Base-by-base conservation (phyloP, 2,113 vertebrate genomes). In the Pollimyrus isidori region DNA sequence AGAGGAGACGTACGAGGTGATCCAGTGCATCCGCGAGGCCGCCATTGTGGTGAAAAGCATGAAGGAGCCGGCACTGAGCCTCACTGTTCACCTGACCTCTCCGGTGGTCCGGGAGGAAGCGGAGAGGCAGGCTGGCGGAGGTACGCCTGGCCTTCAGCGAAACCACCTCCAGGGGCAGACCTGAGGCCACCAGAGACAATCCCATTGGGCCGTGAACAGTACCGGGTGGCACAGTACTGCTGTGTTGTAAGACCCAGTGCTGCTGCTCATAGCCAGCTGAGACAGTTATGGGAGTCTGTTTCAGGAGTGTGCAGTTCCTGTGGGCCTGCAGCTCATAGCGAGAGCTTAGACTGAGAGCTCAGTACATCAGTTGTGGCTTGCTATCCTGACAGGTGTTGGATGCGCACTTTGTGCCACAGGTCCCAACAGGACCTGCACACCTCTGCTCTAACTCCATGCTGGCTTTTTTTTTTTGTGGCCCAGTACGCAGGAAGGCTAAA, bases 61-160 rank as follows among this genome's bases (percentile, higher is more conserved):
- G 26, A 98, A 98, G 92, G 97, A 99, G 93, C 97, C 97, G 0
- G 95, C 96, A 0, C 93, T 99, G 92, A 96, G 94, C 65, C 94
- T 99, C 80, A 98, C 98, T 90, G 98, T 99, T 93, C 96, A 98
- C 93, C 92, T 99, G 94, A 99, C 98, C 0, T 99, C 98, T 0
- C 98, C 98, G 0, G 92, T 99, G 88, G 98, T 99, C 76, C 94
- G 98, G 65, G 98, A 99, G 92, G 98, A 99, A 92, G 94, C 96
- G 56, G 98, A 99, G 94, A 98, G 96, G 92, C 93, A 95, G 69
- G 93, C 95, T 46, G 94, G 97, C 6, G 98, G 97, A 97, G 98
- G 98, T 99, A 98, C 92, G 97, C 93, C 80, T 91, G 93, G 88
- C 45, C 49, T 88, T 35, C 88, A 49, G 84, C 89, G 19, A 45